A percentile compares a stretch with the other conserved stretches of the same genome.
Conservation (phyloP, 2,113 vertebrate genomes). For the Tragulus kanchil region DNA sequence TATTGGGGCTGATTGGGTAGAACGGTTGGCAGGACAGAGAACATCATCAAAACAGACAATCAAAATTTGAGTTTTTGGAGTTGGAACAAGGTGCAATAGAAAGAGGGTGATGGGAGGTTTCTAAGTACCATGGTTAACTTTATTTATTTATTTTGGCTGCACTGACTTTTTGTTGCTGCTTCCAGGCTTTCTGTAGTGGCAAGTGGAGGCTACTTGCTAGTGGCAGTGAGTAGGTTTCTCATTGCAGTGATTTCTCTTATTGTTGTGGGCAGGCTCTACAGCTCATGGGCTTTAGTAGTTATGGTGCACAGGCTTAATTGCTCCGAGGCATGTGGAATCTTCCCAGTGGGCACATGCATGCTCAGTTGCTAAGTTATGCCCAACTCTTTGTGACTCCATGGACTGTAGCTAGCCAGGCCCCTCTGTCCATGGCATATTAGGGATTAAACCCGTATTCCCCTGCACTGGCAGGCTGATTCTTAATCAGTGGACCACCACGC, state of each 20-base stretch:
- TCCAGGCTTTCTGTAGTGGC: neutral
- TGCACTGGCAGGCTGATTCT: neutral
- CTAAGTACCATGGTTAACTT: neutral
- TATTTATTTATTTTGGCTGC: neutral
- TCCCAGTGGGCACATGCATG: fast-evolving
- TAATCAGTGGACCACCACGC: neutral
- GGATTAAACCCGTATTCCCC: neutral
- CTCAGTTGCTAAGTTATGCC: neutral
- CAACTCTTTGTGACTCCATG: neutral
- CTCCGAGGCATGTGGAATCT: neutral
- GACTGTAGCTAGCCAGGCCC: neutral
- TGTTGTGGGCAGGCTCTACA: neutral
- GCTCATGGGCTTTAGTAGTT: fast-evolving
- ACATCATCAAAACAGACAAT: neutral
- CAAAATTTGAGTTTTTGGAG: neutral
- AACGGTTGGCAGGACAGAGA: neutral
- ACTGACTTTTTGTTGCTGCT: neutral
- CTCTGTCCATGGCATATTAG: neutral
- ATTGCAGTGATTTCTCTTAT: neutral
- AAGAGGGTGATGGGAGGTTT: neutral
- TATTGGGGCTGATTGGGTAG: neutral
- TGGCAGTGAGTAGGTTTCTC: neutral
- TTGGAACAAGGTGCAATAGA: neutral
- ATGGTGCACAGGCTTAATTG: neutral
- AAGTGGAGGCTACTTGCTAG: neutral